Evolutionary conservation across 2,888 invertebrate genomes (phyloP).

Genomic region (Drosophila putrida): DNA sequence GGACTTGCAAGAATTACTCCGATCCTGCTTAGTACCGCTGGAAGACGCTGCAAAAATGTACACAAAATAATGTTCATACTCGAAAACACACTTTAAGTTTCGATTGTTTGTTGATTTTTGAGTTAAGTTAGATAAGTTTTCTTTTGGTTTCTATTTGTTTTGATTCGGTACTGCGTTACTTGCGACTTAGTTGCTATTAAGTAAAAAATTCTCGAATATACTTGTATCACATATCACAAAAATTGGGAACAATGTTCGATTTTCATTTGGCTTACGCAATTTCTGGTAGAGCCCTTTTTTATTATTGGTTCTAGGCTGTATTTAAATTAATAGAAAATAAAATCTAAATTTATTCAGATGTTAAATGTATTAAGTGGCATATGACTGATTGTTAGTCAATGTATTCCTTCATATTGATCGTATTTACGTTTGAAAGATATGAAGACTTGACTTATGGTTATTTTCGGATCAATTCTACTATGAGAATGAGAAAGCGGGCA

Average conservation of each 20-base stretch:
- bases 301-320: slow-evolving; percentile 19
- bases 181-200: slow-evolving; percentile 47
- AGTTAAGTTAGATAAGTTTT: slow-evolving; percentile 30
- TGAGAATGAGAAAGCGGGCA: slow-evolving; percentile 16
- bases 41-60: slow-evolving; percentile 94
- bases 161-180: slow-evolving; percentile 42
- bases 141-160: slow-evolving; percentile 25
- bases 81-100: slow-evolving; percentile 85
- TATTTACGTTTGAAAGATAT: neutral
- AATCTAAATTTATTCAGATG: slow-evolving; percentile 4
- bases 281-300: slow-evolving; percentile 19
- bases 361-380: slow-evolving; percentile 27
- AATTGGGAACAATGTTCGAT: slow-evolving; percentile 85
- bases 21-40: slow-evolving; percentile 98
- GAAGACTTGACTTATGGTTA: neutral
- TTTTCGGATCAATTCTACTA: slow-evolving; percentile 1
- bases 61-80: slow-evolving; percentile 85
- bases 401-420: neutral
- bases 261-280: slow-evolving; percentile 36
- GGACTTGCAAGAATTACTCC: slow-evolving; percentile 98
- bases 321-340: slow-evolving; percentile 22
- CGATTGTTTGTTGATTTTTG: slow-evolving; percentile 47
- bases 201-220: slow-evolving; percentile 36
- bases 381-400: slow-evolving; percentile 13
- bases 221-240: slow-evolving; percentile 75